A percentile compares a stretch with the other conserved stretches of the same genome.
phyloP scores from a whole-genome alignment of 2,797 vertebrate genomes.

The Amazona finschi region DNA sequence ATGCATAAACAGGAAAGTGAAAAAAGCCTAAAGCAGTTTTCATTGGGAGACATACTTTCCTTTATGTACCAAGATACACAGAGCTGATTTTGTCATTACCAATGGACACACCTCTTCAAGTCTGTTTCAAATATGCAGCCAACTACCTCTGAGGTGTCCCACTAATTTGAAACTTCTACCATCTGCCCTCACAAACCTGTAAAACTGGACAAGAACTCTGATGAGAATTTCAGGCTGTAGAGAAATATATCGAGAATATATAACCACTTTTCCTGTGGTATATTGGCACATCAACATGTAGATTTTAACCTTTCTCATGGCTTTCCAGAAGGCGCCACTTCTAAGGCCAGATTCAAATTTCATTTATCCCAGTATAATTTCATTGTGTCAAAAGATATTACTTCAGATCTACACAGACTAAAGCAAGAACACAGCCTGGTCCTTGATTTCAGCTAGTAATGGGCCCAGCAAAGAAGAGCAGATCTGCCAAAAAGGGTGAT shows the following conservation, averaged over 20 bases:
- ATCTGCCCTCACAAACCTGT: constrained; percentile 6
- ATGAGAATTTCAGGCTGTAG: constrained; percentile 2
- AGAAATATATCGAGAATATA: background rate
- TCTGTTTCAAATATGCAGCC: background rate
- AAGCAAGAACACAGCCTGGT: background rate
- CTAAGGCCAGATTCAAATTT: background rate
- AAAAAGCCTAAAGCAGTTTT: background rate
- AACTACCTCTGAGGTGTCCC: background rate
- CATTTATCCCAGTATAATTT: background rate
- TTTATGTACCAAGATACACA: background rate
- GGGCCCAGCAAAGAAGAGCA: background rate
- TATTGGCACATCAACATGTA: background rate
- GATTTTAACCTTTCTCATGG: background rate
- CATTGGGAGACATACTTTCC: background rate
- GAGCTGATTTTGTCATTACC: constrained; percentile 40
- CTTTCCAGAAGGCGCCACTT: background rate
- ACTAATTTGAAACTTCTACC: constrained; percentile 29
- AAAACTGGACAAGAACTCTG: constrained; percentile 3
- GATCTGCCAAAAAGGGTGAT: background rate
- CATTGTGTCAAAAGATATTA: background rate
- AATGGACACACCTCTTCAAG: background rate
- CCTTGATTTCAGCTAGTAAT: background rate
- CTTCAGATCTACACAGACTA: background rate
- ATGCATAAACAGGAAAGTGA: background rate
- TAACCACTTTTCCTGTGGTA: background rate